Evolutionary conservation across 1,140 invertebrate species (phyloP), one percentile per base, ranked within the genome.

Genomic region (Cyclina sinensis): DNA sequence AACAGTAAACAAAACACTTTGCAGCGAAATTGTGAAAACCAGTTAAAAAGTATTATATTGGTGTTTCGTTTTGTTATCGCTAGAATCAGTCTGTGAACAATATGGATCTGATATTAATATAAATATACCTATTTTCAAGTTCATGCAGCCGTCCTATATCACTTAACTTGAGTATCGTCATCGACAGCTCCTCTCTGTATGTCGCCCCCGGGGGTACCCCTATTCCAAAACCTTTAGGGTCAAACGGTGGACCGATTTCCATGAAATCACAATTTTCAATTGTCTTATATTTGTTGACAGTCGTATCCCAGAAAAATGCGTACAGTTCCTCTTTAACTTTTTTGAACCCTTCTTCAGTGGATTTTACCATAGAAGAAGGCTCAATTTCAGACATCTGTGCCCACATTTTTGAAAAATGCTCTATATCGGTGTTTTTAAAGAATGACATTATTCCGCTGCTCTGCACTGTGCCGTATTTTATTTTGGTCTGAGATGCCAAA

Each of bases 371-470:
- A 59, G 93, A 94, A 12, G 91, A 91, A 0, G 93, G 92, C 1
- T 94, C 93, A 24, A 95, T 88, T 86, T 94, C 93, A 0, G 93
- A 93, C 94, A 95, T 95, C 48, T 94, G 92, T 18, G 92, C 91
- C 99, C 99, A 99, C 99, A 99, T 99, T 96, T 99, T 99, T 93
- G 98, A 97, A 95, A 99, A 99, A 51, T 98, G 98, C 27, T 98
- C 98, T 87, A 99, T 99, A 96, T 98, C 99, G 0, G 99, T 99
- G 93, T 99, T 98, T 98, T 95, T 94, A 70, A 95, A 94, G 80
- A 95, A 94, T 18, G 92, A 89, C 93, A 93, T 94, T 43, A 94
- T 92, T 14, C 94, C 94, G 79, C 94, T 95, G 80, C 92, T 91
- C 74, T 92, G 88, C 7, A 95, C 94, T 0, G 94, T 95, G 14